Percentiles rank a stretch among this genome's conserved stretches.
These are phyloP conservation scores for Lasaia peninsularis DNA, from an alignment of 1,140 invertebrate species.

Conservation along the genomic window DNA sequence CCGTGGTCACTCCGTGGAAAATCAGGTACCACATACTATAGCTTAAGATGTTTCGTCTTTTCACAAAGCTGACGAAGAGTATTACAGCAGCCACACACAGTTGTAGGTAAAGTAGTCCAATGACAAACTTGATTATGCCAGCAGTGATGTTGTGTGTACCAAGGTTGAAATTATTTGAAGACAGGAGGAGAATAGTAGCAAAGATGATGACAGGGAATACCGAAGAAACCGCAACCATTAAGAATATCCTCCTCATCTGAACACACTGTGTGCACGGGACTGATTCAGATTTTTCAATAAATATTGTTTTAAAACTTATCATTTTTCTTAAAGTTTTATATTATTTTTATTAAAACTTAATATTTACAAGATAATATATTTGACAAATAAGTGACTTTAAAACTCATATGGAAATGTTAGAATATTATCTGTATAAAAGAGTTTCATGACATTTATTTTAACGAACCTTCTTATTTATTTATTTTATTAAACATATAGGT, in stretches of 20 bases:
- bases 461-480: too few relatives aligned
- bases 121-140: conserved; percentile 39
- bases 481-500: too few relatives aligned
- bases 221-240: conserved; percentile 40
- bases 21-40: conserved; percentile 43
- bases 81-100: conserved; percentile 42
- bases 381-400: too few relatives aligned
- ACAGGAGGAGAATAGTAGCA: conserved; percentile 31
- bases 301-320: conserved; percentile 19
- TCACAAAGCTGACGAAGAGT: conserved; percentile 38
- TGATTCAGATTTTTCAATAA: conserved; percentile 37
- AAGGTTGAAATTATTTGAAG: conserved; percentile 21
- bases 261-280: conserved; percentile 40
- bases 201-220: conserved; percentile 44
- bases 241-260: conserved; percentile 34
- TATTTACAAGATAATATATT: too few relatives aligned
- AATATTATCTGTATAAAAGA: too few relatives aligned
- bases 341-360: too few relatives aligned
- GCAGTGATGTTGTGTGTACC: conserved; percentile 22
- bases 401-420: too few relatives aligned
- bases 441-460: too few relatives aligned
- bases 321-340: too few relatives aligned
- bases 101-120: conserved; percentile 44
- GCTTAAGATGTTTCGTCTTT: conserved; percentile 31
- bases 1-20: conserved; percentile 42